phyloP scores from a whole-genome alignment of 2,888 invertebrate genomes.

The Brachypalpus laphriformis region DNA sequence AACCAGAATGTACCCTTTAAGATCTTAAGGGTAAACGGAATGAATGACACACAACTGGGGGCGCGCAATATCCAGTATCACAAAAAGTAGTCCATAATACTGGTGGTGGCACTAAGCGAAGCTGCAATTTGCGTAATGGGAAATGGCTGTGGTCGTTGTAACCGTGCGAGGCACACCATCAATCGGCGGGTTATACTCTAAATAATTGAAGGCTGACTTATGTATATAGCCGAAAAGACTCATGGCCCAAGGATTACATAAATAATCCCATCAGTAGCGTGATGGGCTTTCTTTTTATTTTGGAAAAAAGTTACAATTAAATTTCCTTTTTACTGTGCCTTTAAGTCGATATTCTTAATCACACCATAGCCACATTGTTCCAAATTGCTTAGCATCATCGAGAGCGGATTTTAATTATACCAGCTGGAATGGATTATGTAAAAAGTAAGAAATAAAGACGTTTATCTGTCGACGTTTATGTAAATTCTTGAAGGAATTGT shows the following conservation, averaged over 20 bases:
- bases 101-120: background rate
- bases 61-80: background rate
- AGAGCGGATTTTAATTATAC: slow-evolving; percentile 13
- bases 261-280: slow-evolving; percentile 1
- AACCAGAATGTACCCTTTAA: background rate
- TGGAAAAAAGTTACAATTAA: background rate
- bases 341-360: background rate
- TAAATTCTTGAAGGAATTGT: background rate
- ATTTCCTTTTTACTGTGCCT: background rate
- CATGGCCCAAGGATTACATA: background rate
- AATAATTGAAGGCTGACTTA: slow-evolving; percentile 44
- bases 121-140: slow-evolving; percentile 41
- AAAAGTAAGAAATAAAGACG: background rate
- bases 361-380: background rate
- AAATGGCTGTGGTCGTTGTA: background rate
- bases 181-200: slow-evolving; percentile 13
- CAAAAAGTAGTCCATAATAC: background rate
- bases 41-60: slow-evolving; percentile 1
- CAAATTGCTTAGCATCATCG: background rate
- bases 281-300: background rate
- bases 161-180: background rate
- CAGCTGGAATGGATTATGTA: slow-evolving; percentile 3
- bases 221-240: background rate
- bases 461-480: slow-evolving; percentile 11
- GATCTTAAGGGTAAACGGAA: background rate